Conservation (phyloP, 2,113 vertebrate species). For the Sciurus niger region DNA sequence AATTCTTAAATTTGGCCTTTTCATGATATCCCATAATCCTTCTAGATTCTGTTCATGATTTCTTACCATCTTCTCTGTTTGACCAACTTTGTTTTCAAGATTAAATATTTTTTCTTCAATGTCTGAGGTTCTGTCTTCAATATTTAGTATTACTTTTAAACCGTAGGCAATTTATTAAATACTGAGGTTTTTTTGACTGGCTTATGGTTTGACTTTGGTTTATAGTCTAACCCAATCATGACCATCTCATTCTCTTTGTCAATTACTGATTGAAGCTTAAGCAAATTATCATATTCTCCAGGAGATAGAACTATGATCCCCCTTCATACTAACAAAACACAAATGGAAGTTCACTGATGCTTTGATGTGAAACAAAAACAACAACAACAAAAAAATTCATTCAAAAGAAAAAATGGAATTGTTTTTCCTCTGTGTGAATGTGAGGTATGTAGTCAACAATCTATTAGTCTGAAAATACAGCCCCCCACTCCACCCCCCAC, state of each 20-base stretch:
- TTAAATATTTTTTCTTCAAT: no score
- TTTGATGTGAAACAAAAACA: background rate
- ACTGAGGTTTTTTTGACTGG: background rate
- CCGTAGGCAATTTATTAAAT: background rate
- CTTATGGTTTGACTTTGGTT: background rate
- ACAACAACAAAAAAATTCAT: background rate
- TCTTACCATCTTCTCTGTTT: no score
- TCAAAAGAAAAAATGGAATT: background rate
- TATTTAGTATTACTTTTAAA: background rate
- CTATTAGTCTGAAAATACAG: background rate
- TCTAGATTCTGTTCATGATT: no score
- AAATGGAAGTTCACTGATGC: background rate
- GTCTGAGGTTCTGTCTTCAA: background rate
- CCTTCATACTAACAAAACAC: background rate
- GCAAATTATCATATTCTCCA: background rate
- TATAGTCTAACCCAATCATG: background rate
- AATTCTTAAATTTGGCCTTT: no score
- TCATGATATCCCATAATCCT: no score
- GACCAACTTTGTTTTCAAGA: no score
- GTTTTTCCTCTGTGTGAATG: background rate
- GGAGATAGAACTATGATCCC: background rate
- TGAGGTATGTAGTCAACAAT: background rate
- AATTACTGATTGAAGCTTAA: background rate
- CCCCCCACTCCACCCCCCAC: background rate
- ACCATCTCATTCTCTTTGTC: background rate